Evolutionary conservation across 2,888 invertebrate genomes (phyloP).

Genomic region (Andrena bicolor): DNA sequence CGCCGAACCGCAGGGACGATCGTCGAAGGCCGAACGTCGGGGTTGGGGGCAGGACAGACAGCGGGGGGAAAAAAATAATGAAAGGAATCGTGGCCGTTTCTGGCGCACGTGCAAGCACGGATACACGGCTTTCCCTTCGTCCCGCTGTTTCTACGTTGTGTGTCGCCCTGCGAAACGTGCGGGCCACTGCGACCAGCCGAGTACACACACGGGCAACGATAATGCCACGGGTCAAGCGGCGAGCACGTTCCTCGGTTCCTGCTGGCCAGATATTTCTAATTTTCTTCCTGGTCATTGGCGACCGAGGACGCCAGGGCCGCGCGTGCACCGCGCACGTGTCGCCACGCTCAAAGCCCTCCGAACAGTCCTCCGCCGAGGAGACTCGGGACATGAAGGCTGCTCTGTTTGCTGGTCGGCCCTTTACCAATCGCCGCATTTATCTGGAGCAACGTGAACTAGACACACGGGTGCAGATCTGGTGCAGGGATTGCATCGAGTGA

Average conservation of each 20-base stretch:
- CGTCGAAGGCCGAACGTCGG: conserved; percentile 2
- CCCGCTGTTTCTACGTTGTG: conserved; percentile 24
- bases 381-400: background rate
- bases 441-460: background rate
- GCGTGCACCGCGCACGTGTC: conserved; percentile 50
- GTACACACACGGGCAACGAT: conserved; percentile 66
- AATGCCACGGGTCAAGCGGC: conserved; percentile 71
- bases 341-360: background rate
- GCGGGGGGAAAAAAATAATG: conserved; percentile 44
- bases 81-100: conserved; percentile 55
- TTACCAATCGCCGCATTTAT: conserved; percentile 4
- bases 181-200: conserved; percentile 31
- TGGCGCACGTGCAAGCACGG: conserved; percentile 70
- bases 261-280: conserved; percentile 75
- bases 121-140: conserved; percentile 16
- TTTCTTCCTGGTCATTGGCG: conserved; percentile 65
- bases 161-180: conserved; percentile 51
- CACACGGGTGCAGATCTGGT: too few species aligned
- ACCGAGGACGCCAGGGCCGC: conserved; percentile 11
- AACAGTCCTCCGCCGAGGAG: conserved; percentile 12
- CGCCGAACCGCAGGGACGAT: conserved; percentile 44
- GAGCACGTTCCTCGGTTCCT: conserved; percentile 74
- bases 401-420: background rate
- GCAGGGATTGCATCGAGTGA: too few species aligned
- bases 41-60: background rate